A percentile compares a stretch with the other conserved stretches of the same genome.
These are phyloP conservation scores for Rhinopomastus cyanomelas DNA, from an alignment of 2,113 vertebrate species.

Conservation along the genomic window DNA sequence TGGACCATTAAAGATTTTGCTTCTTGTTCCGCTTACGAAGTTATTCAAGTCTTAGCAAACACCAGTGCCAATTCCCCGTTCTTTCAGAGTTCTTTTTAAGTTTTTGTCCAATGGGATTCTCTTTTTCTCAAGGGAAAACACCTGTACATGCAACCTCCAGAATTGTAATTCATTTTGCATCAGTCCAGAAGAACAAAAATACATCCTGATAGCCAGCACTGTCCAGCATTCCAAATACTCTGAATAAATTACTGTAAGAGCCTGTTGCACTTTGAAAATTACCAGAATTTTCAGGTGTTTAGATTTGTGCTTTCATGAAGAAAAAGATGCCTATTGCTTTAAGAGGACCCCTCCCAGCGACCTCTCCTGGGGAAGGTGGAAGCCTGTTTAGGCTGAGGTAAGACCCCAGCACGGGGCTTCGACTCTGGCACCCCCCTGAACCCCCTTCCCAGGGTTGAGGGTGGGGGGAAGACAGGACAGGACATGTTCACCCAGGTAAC, in stretches of 20 bases:
- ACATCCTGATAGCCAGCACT: neutral
- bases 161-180: constrained; percentile 7
- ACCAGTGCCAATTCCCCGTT: neutral
- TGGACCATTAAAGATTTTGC: neutral
- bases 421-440: no score
- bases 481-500: neutral
- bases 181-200: neutral
- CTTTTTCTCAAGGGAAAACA: neutral
- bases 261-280: no score
- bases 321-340: no score
- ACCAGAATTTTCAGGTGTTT: no score
- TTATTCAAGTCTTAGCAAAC: neutral
- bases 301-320: no score
- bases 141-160: neutral
- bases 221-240: neutral
- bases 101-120: neutral
- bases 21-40: neutral
- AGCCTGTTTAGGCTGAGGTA: no score
- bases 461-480: no score
- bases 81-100: neutral
- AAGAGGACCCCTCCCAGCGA: no score
- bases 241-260: neutral
- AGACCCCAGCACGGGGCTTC: no score
- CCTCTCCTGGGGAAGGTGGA: no score
- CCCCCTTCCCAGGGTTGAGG: no score